phyloP scores from a whole-genome alignment of 1,140 invertebrate species.

The Maniola jurtina region DNA sequence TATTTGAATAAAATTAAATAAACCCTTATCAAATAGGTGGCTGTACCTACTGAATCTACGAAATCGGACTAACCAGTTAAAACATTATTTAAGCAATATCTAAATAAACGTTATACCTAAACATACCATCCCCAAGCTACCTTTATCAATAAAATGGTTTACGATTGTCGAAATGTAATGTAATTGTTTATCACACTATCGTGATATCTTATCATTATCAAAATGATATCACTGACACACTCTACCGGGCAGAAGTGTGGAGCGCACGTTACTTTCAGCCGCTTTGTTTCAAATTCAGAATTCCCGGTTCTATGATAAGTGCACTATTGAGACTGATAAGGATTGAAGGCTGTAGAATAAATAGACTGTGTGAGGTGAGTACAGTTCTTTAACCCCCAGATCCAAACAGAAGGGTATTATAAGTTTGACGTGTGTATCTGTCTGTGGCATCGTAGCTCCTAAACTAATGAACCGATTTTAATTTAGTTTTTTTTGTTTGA shows the following conservation, averaged over 20 bases:
- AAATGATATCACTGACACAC: conserved; percentile 43
- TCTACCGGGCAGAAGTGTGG: conserved; percentile 30
- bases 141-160: conserved; percentile 13
- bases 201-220: conserved; percentile 43
- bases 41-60: too few relatives aligned
- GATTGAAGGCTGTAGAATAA: neutral
- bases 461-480: too few relatives aligned
- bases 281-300: conserved; percentile 28
- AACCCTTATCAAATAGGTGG: too few relatives aligned
- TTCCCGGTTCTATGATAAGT: conserved; percentile 20
- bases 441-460: too few relatives aligned
- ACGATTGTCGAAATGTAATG: conserved; percentile 20
- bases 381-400: too few relatives aligned
- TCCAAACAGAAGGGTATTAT: too few relatives aligned
- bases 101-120: neutral
- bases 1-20: too few relatives aligned
- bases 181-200: conserved; percentile 46
- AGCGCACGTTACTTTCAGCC: conserved; percentile 28
- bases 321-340: conserved; percentile 4
- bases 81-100: too few relatives aligned
- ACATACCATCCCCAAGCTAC: neutral
- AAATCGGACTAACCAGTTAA: too few relatives aligned
- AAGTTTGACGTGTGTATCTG: too few relatives aligned
- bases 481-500: too few relatives aligned
- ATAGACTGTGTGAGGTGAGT: neutral